Conservation (phyloP, 2,797 vertebrate genomes). For the Rhyacichthys aspro region DNA sequence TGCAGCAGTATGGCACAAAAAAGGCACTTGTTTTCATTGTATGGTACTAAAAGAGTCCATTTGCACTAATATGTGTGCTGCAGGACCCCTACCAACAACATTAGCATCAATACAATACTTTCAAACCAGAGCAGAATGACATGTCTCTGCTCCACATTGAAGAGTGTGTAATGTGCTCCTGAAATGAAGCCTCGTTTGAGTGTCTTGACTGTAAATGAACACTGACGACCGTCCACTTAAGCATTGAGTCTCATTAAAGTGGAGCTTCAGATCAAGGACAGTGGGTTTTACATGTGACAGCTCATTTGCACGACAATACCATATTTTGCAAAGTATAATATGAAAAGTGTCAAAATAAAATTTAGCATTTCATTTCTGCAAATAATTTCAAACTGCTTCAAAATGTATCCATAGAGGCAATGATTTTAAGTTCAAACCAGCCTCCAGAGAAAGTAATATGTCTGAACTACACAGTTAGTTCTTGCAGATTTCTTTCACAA, state of each 20-base stretch:
- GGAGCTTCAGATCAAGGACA: constrained; percentile 23
- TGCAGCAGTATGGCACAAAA: constrained; percentile 32
- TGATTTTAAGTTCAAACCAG: too few species aligned
- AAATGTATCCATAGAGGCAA: not conserved
- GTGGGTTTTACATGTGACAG: constrained; percentile 38
- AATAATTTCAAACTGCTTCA: not conserved
- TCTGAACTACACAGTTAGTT: not conserved
- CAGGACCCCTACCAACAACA: too few species aligned
- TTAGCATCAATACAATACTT: too few species aligned
- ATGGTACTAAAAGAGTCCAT: constrained; percentile 12
- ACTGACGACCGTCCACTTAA: constrained; percentile 44
- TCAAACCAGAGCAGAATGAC: constrained; percentile 12
- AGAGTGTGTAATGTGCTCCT: constrained; percentile 23
- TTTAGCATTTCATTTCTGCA: not conserved
- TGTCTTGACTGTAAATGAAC: constrained; percentile 33
- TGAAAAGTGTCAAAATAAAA: constrained; percentile 3
- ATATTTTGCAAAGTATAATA: constrained; percentile 8
- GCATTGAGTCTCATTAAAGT: constrained; percentile 25
- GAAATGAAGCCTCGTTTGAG: too few species aligned
- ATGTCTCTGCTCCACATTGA: too few species aligned
- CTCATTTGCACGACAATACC: constrained; percentile 59
- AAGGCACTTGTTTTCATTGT: constrained; percentile 41
- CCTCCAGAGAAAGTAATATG: too few species aligned
- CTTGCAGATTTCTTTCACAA: too few species aligned
- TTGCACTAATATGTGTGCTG: constrained; percentile 19